Evolutionary conservation across 2,113 vertebrate species (phyloP).

Genomic region (Sialia sialis): DNA sequence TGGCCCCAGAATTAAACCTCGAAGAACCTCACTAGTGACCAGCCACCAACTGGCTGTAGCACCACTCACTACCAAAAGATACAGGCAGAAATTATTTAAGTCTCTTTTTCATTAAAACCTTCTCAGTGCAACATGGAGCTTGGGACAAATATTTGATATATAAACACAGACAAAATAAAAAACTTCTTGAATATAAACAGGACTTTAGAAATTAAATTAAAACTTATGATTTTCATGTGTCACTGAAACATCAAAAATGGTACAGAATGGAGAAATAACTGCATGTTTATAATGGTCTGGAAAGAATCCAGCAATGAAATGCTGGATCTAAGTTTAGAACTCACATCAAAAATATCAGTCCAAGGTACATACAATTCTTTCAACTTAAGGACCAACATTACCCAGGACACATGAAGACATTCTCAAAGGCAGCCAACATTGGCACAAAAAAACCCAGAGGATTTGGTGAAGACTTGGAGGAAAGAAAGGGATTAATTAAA

Average conservation of each 20-base stretch:
- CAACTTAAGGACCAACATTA: not conserved
- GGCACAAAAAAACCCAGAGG: not conserved
- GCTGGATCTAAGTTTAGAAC: not conserved
- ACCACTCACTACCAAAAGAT: not conserved
- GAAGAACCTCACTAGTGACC: not conserved
- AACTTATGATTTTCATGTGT: not conserved
- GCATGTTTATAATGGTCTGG: not conserved
- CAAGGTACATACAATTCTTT: not conserved
- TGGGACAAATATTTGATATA: not conserved
- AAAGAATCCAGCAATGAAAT: not conserved
- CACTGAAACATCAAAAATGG: not conserved
- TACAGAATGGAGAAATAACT: not conserved
- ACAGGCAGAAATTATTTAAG: not conserved
- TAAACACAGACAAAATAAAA: not conserved
- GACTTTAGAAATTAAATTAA: not conserved
- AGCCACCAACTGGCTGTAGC: not conserved
- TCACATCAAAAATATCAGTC: not conserved
- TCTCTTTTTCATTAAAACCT: not conserved
- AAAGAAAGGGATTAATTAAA: not conserved
- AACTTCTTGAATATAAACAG: not conserved
- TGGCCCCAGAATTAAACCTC: not conserved
- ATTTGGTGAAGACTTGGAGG: not conserved
- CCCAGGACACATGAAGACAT: not conserved
- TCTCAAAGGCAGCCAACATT: not conserved
- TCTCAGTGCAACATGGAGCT: not conserved